phyloP scores from a whole-genome alignment of 1,140 invertebrate species.

The Macrobrachium nipponense region DNA sequence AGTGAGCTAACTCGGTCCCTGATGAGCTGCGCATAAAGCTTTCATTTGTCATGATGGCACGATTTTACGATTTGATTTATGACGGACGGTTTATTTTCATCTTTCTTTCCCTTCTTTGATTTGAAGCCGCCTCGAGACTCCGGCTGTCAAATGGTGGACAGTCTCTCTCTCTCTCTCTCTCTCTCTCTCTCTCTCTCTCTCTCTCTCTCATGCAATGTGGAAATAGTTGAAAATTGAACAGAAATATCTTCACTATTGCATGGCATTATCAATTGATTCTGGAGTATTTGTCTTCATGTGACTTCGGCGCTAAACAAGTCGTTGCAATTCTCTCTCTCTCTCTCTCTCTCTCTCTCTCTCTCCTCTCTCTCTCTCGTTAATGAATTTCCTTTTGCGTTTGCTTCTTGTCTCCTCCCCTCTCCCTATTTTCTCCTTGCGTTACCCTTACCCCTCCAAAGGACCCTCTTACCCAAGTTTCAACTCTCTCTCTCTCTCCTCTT shows the following conservation, averaged over 20 bases:
- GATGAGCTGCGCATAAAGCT: too few relatives aligned
- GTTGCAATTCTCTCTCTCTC: neutral
- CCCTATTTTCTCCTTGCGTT: neutral
- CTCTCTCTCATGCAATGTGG: too few relatives aligned
- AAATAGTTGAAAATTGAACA: too few relatives aligned
- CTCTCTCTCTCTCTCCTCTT: neutral
- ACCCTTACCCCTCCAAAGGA: neutral
- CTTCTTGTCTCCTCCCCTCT: neutral
- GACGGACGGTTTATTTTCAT: neutral
- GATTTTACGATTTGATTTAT: neutral
- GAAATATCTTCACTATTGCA: too few relatives aligned
- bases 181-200: too few relatives aligned
- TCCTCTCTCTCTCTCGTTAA: neutral
- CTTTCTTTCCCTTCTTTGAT: neutral
- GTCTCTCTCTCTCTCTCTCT: too few relatives aligned
- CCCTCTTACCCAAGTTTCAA: neutral
- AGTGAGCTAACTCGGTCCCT: neutral
- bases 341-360: neutral
- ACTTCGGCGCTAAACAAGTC: too few relatives aligned
- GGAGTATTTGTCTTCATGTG: neutral
- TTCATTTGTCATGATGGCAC: too few relatives aligned
- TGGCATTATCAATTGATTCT: neutral
- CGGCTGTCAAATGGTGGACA: too few relatives aligned
- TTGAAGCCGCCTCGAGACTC: too few relatives aligned
- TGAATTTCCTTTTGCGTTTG: neutral